Evolutionary conservation across 2,888 invertebrate species (phyloP).

Genomic region (Eupithecia inturbata): DNA sequence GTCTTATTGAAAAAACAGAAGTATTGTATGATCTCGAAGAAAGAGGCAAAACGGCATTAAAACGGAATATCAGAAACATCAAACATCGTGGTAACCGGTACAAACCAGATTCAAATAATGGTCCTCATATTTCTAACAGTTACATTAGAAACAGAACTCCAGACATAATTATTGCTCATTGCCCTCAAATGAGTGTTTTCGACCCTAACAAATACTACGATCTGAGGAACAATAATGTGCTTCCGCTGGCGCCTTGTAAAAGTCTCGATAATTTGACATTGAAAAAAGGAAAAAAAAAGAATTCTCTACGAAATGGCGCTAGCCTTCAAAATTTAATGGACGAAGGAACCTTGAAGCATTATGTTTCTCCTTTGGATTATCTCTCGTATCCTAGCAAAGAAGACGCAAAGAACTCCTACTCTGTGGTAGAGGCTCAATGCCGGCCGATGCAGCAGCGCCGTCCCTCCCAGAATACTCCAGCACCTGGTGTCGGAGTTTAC

Average conservation of each 20-base stretch:
- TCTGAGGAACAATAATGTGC: constrained; percentile 71
- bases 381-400: constrained; percentile 51
- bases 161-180: constrained; percentile 72
- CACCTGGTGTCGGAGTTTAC: constrained; percentile 74
- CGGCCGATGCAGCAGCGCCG: constrained; percentile 63
- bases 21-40: constrained; percentile 71
- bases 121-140: constrained; percentile 47
- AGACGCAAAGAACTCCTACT: constrained; percentile 72
- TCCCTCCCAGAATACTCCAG: constrained; percentile 61
- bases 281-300: constrained; percentile 58
- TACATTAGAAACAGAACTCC: constrained; percentile 61
- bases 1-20: constrained; percentile 65
- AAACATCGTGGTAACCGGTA: constrained; percentile 69
- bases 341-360: constrained; percentile 71
- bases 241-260: constrained; percentile 67
- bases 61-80: constrained; percentile 75
- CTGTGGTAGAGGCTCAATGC: constrained; percentile 67
- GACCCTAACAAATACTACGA: constrained; percentile 73
- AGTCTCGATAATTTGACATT: constrained; percentile 79
- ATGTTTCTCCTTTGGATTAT: constrained; percentile 66
- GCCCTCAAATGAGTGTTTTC: constrained; percentile 71
- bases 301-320: constrained; percentile 62
- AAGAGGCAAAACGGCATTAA: constrained; percentile 72
- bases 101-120: constrained; percentile 58
- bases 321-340: constrained; percentile 75